A percentile compares a stretch with the other conserved stretches of the same genome.
Conservation (phyloP, 2,888 invertebrate species). For the Sclerodermus sp. region DNA sequence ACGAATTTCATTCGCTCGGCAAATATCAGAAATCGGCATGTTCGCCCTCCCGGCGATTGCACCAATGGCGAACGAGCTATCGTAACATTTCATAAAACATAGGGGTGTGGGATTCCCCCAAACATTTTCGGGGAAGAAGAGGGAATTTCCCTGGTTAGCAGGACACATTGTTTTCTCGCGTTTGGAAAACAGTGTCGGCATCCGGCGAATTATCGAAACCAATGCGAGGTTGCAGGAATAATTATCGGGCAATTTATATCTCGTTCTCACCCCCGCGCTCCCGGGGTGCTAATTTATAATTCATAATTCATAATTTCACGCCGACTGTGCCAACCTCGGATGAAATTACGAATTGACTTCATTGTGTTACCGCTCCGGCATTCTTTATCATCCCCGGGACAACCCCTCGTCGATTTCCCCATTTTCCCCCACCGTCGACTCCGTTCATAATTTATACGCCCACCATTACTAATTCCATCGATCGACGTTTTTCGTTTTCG, state of each 20-base stretch:
- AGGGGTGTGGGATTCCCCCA: no score
- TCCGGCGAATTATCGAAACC: neutral
- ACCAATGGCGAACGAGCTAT: no score
- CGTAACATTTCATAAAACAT: no score
- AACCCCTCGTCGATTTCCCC: no score
- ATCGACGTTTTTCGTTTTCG: no score
- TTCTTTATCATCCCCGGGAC: no score
- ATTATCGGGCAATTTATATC: slow-evolving; percentile 40
- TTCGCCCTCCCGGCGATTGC: no score
- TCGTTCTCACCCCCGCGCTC: slow-evolving; percentile 7
- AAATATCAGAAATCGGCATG: no score
- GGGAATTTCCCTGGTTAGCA: neutral
- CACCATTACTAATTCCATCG: no score
- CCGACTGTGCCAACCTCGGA: slow-evolving; percentile 4
- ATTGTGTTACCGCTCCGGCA: slow-evolving; percentile 6
- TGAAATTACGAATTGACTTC: slow-evolving; percentile 22
- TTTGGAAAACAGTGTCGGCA: no score
- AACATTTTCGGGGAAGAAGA: neutral
- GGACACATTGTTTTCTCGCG: neutral
- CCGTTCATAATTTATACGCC: no score
- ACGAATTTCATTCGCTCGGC: slow-evolving; percentile 11
- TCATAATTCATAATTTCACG: slow-evolving; percentile 33
- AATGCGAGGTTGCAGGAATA: slow-evolving; percentile 27
- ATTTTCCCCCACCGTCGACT: no score
- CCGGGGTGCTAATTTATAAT: slow-evolving; percentile 32